Conservation (phyloP, 2,797 vertebrate species). For the Lutjanus argentimaculatus region DNA sequence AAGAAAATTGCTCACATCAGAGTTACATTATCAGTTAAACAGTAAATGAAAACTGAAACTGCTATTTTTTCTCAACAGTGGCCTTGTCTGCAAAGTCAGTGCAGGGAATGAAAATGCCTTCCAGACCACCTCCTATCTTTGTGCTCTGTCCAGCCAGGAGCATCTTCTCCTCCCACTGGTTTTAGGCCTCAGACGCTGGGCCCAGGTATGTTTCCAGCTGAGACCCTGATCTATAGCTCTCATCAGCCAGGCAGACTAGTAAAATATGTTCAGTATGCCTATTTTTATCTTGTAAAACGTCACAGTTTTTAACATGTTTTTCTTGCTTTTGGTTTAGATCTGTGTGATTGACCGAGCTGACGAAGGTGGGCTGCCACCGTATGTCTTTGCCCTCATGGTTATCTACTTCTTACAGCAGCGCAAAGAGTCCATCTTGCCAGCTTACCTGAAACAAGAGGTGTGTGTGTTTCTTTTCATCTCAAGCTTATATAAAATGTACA, state of each 20-base stretch:
- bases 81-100: slow-evolving; percentile 95
- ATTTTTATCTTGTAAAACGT: not conserved
- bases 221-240: not conserved
- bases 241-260: not conserved
- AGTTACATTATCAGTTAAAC: not conserved
- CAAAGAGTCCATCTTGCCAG: slow-evolving; percentile 90
- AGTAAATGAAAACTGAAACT: slow-evolving; percentile 5
- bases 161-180: slow-evolving; percentile 88
- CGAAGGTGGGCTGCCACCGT: slow-evolving; percentile 93
- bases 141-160: slow-evolving; percentile 86
- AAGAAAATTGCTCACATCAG: not conserved
- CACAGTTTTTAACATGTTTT: slow-evolving; percentile 9
- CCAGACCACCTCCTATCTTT: slow-evolving; percentile 91
- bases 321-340: slow-evolving; percentile 81
- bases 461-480: slow-evolving; percentile 19
- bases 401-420: slow-evolving; percentile 96
- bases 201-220: slow-evolving; percentile 84
- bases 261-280: not conserved
- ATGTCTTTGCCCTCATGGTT: slow-evolving; percentile 92
- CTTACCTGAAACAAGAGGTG: slow-evolving; percentile 93
- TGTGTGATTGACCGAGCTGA: slow-evolving; percentile 92
- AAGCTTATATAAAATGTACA: not conserved
- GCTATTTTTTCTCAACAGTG: slow-evolving; percentile 80
- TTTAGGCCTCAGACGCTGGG: slow-evolving; percentile 92
- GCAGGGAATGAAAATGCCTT: slow-evolving; percentile 95